Percentiles rank a stretch among this genome's conserved stretches.
Evolutionary conservation across 1,140 invertebrate species (phyloP).

Genomic region (Danaus melanippus): DNA sequence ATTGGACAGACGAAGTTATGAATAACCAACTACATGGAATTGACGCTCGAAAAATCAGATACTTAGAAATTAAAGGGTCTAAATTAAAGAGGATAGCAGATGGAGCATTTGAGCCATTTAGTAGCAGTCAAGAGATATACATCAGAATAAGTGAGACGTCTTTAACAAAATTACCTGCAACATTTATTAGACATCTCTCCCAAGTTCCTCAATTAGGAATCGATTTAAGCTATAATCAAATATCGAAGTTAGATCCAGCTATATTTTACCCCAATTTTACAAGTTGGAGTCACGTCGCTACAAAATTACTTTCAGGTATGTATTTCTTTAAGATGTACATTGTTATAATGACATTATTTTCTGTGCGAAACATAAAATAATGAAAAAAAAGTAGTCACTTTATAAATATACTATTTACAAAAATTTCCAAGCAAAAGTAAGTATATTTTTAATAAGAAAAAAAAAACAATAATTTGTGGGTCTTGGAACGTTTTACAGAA

Average conservation of each 20-base stretch:
- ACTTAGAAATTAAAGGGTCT: constrained; percentile 84
- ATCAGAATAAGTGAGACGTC: constrained; percentile 83
- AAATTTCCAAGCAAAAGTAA: no score
- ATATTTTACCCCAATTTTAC: constrained; percentile 88
- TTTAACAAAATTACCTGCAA: constrained; percentile 81
- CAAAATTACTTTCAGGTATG: constrained; percentile 83
- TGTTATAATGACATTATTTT: constrained; percentile 8
- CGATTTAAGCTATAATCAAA: constrained; percentile 86
- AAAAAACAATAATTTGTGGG: no score
- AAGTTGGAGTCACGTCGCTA: constrained; percentile 87
- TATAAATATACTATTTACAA: no score
- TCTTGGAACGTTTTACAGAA: no score
- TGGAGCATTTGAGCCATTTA: constrained; percentile 80
- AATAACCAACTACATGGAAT: constrained; percentile 78
- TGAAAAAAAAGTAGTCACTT: no score
- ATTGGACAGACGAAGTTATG: constrained; percentile 80
- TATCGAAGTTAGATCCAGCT: constrained; percentile 83
- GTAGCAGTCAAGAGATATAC: constrained; percentile 77
- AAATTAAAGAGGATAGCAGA: constrained; percentile 79
- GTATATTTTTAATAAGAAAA: no score
- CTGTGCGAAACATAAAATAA: not conserved
- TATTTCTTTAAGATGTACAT: constrained; percentile 12
- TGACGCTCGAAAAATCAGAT: constrained; percentile 82
- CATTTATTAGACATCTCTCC: constrained; percentile 83
- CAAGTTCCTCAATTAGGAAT: constrained; percentile 85